Evolutionary conservation across 2,113 vertebrate genomes (phyloP).

Genomic region (Vulpes ferrilata): DNA sequence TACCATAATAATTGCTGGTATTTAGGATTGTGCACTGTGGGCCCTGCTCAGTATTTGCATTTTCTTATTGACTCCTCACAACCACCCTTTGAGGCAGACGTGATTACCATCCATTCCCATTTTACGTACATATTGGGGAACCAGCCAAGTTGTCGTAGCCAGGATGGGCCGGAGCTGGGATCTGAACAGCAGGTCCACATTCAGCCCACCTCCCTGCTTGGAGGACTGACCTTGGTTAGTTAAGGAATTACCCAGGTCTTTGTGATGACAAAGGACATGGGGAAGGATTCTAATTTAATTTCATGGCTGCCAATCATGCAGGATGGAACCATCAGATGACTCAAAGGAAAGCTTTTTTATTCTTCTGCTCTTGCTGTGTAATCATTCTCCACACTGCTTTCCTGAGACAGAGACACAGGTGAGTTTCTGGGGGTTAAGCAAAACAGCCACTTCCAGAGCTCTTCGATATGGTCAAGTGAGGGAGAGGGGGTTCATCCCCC

Average conservation of each 20-base stretch:
- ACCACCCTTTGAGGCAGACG: neutral
- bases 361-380: neutral
- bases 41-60: neutral
- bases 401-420: neutral
- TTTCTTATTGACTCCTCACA: neutral
- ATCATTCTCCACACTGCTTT: neutral
- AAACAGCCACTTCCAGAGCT: neutral
- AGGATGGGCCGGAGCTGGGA: neutral
- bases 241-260: conserved; percentile 38
- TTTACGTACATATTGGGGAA: neutral
- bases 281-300: neutral
- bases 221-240: neutral
- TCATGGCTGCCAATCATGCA: neutral
- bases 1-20: neutral
- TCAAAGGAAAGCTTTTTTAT: neutral
- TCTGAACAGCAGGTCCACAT: neutral
- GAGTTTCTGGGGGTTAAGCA: neutral
- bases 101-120: neutral
- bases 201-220: neutral
- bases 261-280: neutral
- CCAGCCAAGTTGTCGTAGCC: neutral
- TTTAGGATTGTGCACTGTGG: neutral
- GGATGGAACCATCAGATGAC: neutral
- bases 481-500: neutral
- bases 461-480: neutral